Conservation (phyloP, 2,113 vertebrate genomes). For the Equus przewalskii region DNA sequence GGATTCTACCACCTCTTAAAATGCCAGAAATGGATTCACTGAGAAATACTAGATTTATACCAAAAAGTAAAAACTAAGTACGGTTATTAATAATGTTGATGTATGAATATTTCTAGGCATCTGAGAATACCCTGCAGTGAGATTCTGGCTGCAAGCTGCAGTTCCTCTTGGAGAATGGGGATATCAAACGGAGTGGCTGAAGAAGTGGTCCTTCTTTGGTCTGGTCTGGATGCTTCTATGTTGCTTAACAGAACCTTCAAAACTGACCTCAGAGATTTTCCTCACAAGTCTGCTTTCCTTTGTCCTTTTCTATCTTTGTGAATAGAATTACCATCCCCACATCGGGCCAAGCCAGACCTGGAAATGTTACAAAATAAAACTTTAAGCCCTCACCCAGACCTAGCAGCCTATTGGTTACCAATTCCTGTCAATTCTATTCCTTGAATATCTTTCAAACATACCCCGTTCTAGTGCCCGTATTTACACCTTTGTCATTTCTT, state of each 20-base stretch:
- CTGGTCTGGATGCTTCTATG: neutral
- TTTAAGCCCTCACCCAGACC: neutral
- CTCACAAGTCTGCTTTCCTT: neutral
- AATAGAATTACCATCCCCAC: neutral
- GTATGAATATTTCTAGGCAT: neutral
- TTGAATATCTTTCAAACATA: neutral
- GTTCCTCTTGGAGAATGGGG: neutral
- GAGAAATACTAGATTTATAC: neutral
- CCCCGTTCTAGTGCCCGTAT: accelerated
- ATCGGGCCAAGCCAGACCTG: neutral
- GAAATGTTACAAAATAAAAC: neutral
- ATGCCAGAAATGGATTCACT: neutral
- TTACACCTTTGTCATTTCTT: neutral
- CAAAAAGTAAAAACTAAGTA: neutral
- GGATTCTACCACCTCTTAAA: neutral
- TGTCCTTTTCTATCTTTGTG: neutral
- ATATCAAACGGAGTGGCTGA: neutral
- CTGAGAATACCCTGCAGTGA: neutral
- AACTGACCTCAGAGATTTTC: neutral
- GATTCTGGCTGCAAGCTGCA: neutral
- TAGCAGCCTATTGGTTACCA: neutral
- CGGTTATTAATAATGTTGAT: neutral
- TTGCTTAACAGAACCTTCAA: neutral
- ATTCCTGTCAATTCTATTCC: neutral
- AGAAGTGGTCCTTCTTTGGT: neutral